Base-by-base conservation (phyloP, 2,113 vertebrate genomes). In the Jacana jacana region DNA sequence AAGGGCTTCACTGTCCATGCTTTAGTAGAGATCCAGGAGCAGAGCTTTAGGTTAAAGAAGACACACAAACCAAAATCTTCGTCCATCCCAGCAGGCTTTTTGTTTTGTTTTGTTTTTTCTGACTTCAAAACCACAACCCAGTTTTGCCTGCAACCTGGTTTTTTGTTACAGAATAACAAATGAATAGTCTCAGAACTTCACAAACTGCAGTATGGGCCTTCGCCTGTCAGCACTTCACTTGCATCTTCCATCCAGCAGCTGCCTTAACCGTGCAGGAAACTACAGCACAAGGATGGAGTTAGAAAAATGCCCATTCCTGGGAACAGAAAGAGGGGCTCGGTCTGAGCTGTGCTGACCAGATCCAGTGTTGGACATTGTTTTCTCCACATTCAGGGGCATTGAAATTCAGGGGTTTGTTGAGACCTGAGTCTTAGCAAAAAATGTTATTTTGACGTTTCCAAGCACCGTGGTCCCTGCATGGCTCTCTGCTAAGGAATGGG, bases 1-100 rank as follows among this genome's bases (percentile, higher is more conserved):
- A 95, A 92, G 88, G 77, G 88, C 77, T 96, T 95, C 93, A 44
- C 77, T 92, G 65, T 68, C 82, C 64, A 69, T 78, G 60, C 82
- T 96, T 86, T 78, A 40, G 88, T 88, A 73, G 39, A 78, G 60
- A 77, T 88, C 76, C 61, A 58, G 83, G 49, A 91, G 9, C 37
- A 75, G 42, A 79, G 68, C 65, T 93, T 81, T 70, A 66, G 73
- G 70, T 95, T 55, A 84, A 88, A 88, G 60, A 76, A 88, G 89
- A 81, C 44, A 55, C 51, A 65, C 58, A 88, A 66, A 91, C 81
- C 57, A 91, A 91, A 87, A 61, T 52, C 15, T 94, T 88, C 55
- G 57, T 64, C 76, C 51, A 30, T 79, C 79, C 73, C 54, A 94
- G 77, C 73, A 85, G 54, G 77, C 73, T 54, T 54, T 84, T 79